A percentile compares a stretch with the other conserved stretches of the same genome.
These are phyloP conservation scores for Myotis pilosus DNA, from an alignment of 2,797 vertebrate genomes.

Conservation along the genomic window DNA sequence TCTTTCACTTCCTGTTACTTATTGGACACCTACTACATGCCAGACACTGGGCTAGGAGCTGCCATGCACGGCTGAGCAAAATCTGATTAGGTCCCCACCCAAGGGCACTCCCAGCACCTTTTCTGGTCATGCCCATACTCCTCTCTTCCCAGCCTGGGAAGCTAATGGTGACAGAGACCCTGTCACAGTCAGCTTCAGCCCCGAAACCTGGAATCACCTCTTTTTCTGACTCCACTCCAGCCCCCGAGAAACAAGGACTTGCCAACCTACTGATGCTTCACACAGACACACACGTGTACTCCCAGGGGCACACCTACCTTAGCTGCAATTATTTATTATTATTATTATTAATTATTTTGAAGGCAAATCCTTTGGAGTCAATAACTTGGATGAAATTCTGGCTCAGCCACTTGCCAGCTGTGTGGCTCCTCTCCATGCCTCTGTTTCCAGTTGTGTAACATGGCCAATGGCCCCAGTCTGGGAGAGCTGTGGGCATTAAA, in stretches of 20 bases:
- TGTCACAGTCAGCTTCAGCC: neutral
- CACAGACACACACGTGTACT: rapidly evolving
- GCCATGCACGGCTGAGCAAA: neutral
- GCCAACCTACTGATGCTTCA: too few species aligned
- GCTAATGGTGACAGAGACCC: neutral
- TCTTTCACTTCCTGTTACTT: neutral
- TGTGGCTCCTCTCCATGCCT: neutral
- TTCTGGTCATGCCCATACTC: neutral
- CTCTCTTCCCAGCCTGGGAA: neutral
- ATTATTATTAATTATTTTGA: neutral
- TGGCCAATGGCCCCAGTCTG: neutral
- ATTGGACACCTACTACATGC: neutral
- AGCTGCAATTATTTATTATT: neutral
- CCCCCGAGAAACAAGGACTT: neutral
- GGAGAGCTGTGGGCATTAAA: neutral
- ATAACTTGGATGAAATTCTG: neutral
- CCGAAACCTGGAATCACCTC: neutral
- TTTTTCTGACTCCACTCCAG: neutral
- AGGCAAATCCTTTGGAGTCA: neutral
- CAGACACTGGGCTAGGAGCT: neutral
- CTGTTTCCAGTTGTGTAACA: neutral
- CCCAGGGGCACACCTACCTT: neutral
- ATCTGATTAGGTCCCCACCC: neutral
- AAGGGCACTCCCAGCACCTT: neutral
- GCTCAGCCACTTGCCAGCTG: constrained; percentile 57